These are phyloP conservation scores for Ginglymostoma cirratum DNA, from an alignment of 2,113 vertebrate species.

Conservation along the genomic window DNA sequence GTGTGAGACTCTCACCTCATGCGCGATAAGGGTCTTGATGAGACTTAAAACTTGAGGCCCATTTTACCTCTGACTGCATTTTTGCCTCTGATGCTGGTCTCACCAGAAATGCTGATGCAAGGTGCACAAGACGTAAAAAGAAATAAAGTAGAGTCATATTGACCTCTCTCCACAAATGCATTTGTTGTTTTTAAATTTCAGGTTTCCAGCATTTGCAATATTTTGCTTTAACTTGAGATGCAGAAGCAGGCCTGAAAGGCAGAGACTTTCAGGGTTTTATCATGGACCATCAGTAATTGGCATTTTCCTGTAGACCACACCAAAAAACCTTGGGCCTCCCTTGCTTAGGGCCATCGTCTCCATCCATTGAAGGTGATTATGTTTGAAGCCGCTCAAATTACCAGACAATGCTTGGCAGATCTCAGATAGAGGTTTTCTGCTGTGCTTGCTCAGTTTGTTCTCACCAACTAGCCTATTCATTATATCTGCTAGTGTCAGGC, in stretches of 20 bases:
- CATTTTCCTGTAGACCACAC: not conserved
- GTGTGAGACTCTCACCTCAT: not conserved
- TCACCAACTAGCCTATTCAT: not conserved
- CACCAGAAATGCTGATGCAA: not conserved
- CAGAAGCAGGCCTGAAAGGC: not conserved
- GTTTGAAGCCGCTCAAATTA: not conserved
- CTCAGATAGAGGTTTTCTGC: not conserved
- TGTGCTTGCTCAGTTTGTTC: not conserved
- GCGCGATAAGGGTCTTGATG: too few species aligned
- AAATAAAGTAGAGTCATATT: too few species aligned
- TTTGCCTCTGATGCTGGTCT: not conserved
- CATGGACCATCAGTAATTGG: not conserved
- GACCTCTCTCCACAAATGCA: too few species aligned
- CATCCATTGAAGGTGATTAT: not conserved
- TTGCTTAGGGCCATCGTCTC: not conserved
- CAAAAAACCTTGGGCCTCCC: not conserved
- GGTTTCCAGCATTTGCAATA: too few species aligned
- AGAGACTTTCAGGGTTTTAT: not conserved
- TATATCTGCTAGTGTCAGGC: not conserved
- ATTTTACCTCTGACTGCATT: not conserved
- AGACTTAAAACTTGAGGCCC: not conserved
- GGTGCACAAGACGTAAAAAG: not conserved
- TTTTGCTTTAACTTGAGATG: too few species aligned
- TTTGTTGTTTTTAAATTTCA: too few species aligned
- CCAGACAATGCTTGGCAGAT: not conserved